Conservation (phyloP, 2,113 vertebrate genomes). For the Proteles cristata region DNA sequence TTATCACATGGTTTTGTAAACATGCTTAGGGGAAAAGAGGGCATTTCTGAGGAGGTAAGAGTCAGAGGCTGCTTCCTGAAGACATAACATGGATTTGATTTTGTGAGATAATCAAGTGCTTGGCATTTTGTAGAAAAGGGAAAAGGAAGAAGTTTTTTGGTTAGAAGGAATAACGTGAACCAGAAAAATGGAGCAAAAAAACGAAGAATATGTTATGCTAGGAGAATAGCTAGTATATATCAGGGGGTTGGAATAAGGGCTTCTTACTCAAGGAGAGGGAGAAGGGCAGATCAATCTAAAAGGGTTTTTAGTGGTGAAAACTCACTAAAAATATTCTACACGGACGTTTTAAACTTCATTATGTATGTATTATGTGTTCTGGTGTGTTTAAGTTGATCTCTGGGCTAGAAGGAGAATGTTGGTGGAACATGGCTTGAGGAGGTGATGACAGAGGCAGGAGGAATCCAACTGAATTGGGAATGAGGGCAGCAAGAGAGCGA, state of each 20-base stretch:
- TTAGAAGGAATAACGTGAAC: neutral
- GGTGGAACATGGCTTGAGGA: neutral
- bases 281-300: neutral
- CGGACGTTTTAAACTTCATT: neutral
- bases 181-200: neutral
- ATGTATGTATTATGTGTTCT: neutral
- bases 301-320: neutral
- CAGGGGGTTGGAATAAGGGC: neutral
- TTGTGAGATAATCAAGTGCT: neutral
- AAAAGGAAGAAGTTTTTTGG: neutral
- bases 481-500: too few relatives aligned
- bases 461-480: neutral
- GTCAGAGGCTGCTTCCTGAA: neutral
- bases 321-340: neutral
- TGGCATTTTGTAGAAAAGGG: conserved; percentile 24
- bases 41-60: neutral
- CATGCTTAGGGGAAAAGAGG: neutral
- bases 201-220: neutral
- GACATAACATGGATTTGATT: neutral
- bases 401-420: neutral
- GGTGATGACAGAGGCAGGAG: neutral
- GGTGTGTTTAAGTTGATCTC: neutral
- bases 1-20: neutral
- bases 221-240: neutral
- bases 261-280: neutral